Evolutionary conservation across 1,140 invertebrate species (phyloP).

Genomic region (Temnothorax nylanderi): DNA sequence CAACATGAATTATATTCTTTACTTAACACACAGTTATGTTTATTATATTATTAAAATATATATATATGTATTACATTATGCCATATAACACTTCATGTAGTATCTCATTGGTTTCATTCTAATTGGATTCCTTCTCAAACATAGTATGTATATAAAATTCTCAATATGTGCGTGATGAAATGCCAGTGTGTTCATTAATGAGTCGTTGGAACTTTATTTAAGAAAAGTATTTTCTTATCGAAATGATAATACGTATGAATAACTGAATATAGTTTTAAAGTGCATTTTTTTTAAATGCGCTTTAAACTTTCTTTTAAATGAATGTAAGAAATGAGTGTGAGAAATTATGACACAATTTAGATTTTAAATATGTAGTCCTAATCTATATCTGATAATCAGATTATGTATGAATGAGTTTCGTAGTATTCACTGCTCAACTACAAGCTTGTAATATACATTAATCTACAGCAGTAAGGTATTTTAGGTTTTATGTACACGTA

Average conservation of each 20-base stretch:
- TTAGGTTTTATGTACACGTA: neutral
- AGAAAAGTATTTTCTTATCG: constrained; percentile 64
- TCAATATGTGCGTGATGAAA: constrained; percentile 43
- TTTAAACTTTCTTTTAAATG: constrained; percentile 13
- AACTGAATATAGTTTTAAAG: constrained; percentile 1
- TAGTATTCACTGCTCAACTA: constrained; percentile 38
- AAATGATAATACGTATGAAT: constrained; percentile 4
- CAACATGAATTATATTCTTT: constrained; percentile 5
- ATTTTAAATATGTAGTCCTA: constrained; percentile 23
- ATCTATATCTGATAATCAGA: neutral
- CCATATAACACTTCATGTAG: neutral
- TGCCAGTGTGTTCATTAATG: constrained; percentile 67
- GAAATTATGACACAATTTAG: neutral
- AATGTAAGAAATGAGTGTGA: neutral
- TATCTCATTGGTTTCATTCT: neutral
- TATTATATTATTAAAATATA: constrained; percentile 2
- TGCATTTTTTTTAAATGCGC: constrained; percentile 9
- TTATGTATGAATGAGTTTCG: constrained; percentile 1
- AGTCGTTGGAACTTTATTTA: constrained; percentile 53
- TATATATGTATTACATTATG: constrained; percentile 1
- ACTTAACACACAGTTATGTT: neutral
- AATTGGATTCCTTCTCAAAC: constrained; percentile 2
- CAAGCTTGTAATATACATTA: constrained; percentile 19
- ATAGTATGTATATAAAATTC: constrained; percentile 44
- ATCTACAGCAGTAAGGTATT: constrained; percentile 10